Evolutionary conservation across 2,797 vertebrate genomes (phyloP).

Genomic region (Distichodus sexfasciatus): DNA sequence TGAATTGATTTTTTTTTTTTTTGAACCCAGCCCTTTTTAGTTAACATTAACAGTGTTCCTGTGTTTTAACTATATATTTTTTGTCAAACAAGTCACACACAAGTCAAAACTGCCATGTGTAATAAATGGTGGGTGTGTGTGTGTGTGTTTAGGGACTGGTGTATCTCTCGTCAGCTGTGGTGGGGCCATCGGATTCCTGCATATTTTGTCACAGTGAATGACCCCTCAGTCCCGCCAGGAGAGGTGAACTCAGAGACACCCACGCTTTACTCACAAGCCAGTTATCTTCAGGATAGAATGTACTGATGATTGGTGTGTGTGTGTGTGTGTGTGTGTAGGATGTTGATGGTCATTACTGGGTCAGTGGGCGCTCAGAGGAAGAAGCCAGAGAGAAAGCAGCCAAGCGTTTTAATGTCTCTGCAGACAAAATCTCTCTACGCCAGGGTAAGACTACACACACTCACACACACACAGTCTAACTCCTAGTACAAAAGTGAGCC

Average conservation of each 20-base stretch:
- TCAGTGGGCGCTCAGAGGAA: constrained; percentile 80
- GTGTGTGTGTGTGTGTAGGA: constrained; percentile 69
- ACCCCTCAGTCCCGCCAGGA: constrained; percentile 75
- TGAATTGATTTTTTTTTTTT: too few relatives aligned
- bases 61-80: too few relatives aligned
- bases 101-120: too few relatives aligned
- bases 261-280: not conserved
- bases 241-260: constrained; percentile 69
- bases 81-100: too few relatives aligned
- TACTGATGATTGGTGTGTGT: not conserved
- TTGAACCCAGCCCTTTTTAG: too few relatives aligned
- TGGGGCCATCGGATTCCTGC: constrained; percentile 94
- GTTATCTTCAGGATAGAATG: not conserved
- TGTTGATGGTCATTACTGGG: constrained; percentile 85
- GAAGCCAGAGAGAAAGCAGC: constrained; percentile 83
- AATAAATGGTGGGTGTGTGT: not conserved
- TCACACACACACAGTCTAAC: not conserved
- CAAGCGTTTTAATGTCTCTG: constrained; percentile 77
- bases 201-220: constrained; percentile 81
- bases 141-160: constrained; percentile 81
- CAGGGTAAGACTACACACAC: constrained; percentile 75
- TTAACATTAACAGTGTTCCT: too few relatives aligned
- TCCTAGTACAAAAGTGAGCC: too few relatives aligned
- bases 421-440: constrained; percentile 78
- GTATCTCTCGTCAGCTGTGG: constrained; percentile 92